These are phyloP conservation scores for Hetaerina titia DNA, from an alignment of 2,888 invertebrate species.

Conservation along the genomic window DNA sequence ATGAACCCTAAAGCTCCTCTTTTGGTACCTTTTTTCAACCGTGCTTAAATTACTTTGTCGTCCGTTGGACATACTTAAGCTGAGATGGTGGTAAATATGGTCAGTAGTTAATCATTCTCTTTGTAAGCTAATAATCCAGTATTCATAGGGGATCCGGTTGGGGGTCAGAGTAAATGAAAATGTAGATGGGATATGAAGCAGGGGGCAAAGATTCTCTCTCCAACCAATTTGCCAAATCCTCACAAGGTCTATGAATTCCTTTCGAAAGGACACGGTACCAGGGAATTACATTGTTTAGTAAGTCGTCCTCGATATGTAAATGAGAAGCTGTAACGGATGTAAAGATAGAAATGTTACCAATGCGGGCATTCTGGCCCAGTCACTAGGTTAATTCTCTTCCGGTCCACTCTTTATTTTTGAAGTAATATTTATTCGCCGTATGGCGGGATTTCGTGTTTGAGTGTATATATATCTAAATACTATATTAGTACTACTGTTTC, in stretches of 20 bases:
- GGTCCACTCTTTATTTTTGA: too few species aligned
- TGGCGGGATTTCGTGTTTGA: too few species aligned
- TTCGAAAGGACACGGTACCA: neutral
- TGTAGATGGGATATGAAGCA: neutral
- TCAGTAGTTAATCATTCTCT: neutral
- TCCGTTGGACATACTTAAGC: neutral
- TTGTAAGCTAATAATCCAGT: neutral
- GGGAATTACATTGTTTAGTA: constrained; percentile 7
- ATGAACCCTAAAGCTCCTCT: too few species aligned
- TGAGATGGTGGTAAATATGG: neutral
- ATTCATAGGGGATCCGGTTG: neutral
- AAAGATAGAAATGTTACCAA: neutral
- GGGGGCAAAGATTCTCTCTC: neutral
- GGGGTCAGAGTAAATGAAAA: neutral
- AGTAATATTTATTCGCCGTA: too few species aligned
- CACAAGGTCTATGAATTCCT: neutral
- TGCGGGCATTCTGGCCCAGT: neutral
- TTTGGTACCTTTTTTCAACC: too few species aligned
- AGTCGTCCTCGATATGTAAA: constrained; percentile 31
- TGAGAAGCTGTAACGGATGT: neutral
- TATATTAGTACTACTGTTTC: too few species aligned
- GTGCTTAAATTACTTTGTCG: neutral
- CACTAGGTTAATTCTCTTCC: too few species aligned
- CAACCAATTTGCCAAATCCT: neutral
- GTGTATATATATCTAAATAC: too few species aligned